Base-by-base conservation (phyloP, 2,888 invertebrate genomes). In the Apodemia duryi region DNA sequence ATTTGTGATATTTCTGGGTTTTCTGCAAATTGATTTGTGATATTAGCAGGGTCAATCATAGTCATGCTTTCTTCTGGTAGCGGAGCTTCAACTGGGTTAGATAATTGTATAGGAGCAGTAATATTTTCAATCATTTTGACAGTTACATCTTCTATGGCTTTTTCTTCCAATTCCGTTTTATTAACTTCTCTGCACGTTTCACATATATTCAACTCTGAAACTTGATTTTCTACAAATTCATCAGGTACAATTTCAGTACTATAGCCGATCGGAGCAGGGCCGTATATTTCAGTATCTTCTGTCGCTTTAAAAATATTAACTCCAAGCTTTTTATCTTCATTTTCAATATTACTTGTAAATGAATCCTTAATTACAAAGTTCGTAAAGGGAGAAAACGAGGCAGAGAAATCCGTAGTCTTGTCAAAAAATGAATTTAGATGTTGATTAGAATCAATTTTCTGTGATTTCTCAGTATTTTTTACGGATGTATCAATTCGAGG, bases 51-150 rank as follows among this genome's bases (percentile, higher is more conserved):
- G 62, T 70, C 74, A 52, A 69, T 70, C 6, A 67, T 67, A 2
- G 70, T 46, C 6, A 64, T 73, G 68, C 72, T 69, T 60, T 63
- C 73, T 69, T 83, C 85, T 52, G 80, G 69, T 1, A 88, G 68
- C 4, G 80, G 78, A 3, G 77, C 84, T 77, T 82, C 85, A 13
- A 90, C 85, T 2, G 90, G 80, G 72, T 91, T 87, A 0, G 77
- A 79, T n/a, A 90, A 75, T 65, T 85, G 88, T 71, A 91, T 85
- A 2, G 83, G 87, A 3, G 89, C 81, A 49, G 82, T 89, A 51
- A 91, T 84, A 68, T 91, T 91, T 71, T 90, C 87, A 63, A 91
- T 89, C 11, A 91, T 69, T 62, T 91, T 83, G 13, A 76, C 72
- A 1, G 91, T 91, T 11, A 90, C 74, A 72, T 88, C 81, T 61